A percentile compares a stretch with the other conserved stretches of the same genome.
phyloP scores from a whole-genome alignment of 2,797 vertebrate species.

The Triplophysa yarkandensis region DNA sequence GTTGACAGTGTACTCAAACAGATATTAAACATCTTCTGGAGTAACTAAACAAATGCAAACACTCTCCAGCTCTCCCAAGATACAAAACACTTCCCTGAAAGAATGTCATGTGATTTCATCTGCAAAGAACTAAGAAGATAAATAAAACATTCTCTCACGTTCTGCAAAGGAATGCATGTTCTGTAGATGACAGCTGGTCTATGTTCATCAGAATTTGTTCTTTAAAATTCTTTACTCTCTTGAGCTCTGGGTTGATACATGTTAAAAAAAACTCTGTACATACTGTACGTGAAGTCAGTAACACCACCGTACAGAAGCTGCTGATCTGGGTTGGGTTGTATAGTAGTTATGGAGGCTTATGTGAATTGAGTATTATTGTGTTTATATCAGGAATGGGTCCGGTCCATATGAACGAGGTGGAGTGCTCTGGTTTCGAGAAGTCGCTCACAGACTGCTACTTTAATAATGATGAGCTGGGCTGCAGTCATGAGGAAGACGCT shows the following conservation, averaged over 20 bases:
- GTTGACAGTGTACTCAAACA: not conserved
- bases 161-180: not conserved
- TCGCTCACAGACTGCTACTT: slow-evolving; percentile 85
- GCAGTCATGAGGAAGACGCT: slow-evolving; percentile 84
- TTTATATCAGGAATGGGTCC: slow-evolving; percentile 77
- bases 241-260: not conserved
- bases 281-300: not conserved
- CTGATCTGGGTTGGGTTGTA: not conserved
- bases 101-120: not conserved
- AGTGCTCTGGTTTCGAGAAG: slow-evolving; percentile 82
- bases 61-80: not conserved
- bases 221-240: not conserved
- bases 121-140: not conserved
- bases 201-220: not conserved
- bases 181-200: not conserved
- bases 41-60: slow-evolving; percentile 26
- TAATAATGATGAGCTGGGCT: slow-evolving; percentile 76
- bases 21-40: not conserved
- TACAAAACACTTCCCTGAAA: not conserved
- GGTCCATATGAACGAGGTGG: slow-evolving; percentile 84
- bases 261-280: too few species aligned
- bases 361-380: not conserved
- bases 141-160: not conserved
- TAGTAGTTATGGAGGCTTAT: too few species aligned
- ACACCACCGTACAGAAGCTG: not conserved